Percentiles rank a stretch among this genome's conserved stretches.
Conservation (phyloP, 1,140 invertebrate genomes). For the Cydia fagiglandana region DNA sequence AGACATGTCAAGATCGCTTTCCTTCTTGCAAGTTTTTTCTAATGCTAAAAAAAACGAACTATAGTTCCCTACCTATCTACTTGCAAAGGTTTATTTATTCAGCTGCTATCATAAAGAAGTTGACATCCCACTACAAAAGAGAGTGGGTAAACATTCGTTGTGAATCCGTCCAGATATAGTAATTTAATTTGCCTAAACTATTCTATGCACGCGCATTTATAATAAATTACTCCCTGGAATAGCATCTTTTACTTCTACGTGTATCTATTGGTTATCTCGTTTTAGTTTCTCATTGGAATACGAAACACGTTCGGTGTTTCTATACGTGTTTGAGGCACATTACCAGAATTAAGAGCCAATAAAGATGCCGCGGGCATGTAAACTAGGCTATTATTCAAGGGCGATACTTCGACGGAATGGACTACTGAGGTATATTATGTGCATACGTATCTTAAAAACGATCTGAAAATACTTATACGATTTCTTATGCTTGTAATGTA, state of each 20-base stretch:
- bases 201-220: neutral
- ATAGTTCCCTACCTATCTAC: neutral
- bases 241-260: neutral
- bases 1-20: too few relatives aligned
- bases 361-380: conserved; percentile 9
- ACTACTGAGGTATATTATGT: neutral
- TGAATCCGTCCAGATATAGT: neutral
- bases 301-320: conserved; percentile 6
- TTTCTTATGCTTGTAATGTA: conserved; percentile 5
- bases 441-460: neutral
- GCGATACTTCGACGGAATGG: conserved; percentile 2
- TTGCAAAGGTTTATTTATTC: neutral
- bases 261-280: neutral
- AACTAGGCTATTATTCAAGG: conserved; percentile 4
- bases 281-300: neutral
- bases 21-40: too few relatives aligned
- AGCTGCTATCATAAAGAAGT: neutral
- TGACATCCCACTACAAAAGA: neutral
- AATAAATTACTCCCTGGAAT: neutral
- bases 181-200: neutral
- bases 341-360: conserved; percentile 21
- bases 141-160: neutral
- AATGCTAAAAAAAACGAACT: too few relatives aligned
- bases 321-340: conserved; percentile 11
- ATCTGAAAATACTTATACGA: neutral